Conservation (phyloP, 1,140 invertebrate genomes). For the Berghia stephanieae region DNA sequence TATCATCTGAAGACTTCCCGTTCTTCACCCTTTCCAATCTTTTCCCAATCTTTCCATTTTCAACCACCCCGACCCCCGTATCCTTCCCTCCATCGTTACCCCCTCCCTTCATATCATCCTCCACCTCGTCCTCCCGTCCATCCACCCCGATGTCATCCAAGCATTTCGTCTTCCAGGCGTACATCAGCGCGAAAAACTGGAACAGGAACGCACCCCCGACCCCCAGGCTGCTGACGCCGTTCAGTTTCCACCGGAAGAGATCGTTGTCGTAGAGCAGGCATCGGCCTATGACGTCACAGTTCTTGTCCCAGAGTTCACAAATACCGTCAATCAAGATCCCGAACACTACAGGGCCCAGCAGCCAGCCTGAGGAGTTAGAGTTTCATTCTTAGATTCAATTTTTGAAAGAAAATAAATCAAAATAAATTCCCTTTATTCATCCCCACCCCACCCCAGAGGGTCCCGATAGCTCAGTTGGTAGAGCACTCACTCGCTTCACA, state of each 20-base stretch:
- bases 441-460: too few relatives aligned
- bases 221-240: background rate
- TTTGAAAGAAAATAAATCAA: background rate
- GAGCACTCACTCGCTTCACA: too few relatives aligned
- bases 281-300: conserved; percentile 13
- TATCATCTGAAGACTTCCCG: background rate
- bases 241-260: conserved; percentile 26
- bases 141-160: background rate
- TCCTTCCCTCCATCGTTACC: too few relatives aligned
- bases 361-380: conserved; percentile 23
- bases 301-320: conserved; percentile 27
- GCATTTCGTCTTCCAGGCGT: conserved; percentile 1
- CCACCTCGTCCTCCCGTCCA: background rate
- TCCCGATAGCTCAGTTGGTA: too few relatives aligned
- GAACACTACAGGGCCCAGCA: conserved; percentile 29
- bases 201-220: background rate
- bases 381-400: background rate
- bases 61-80: too few relatives aligned
- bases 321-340: conserved; percentile 32
- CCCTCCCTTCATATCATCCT: too few relatives aligned
- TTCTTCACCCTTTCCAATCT: background rate
- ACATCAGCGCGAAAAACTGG: background rate
- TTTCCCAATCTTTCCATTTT: background rate
- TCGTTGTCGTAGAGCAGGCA: conserved; percentile 36
- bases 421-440: too few relatives aligned